phyloP scores from a whole-genome alignment of 2,797 vertebrate genomes.

The Botia almorhae region DNA sequence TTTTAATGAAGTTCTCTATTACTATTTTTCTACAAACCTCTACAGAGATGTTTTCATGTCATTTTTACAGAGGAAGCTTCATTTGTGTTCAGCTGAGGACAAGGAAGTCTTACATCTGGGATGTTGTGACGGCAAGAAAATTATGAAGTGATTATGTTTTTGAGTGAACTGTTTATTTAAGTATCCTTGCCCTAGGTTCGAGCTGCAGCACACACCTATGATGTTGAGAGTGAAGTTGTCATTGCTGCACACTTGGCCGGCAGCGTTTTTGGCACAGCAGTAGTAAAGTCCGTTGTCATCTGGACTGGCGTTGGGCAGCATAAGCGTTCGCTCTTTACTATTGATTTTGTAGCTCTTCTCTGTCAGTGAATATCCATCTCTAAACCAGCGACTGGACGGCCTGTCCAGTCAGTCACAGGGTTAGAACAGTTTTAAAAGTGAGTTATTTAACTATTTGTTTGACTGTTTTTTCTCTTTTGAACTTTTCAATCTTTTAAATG shows the following conservation, averaged over 20 bases:
- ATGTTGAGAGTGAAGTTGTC: conserved; percentile 83
- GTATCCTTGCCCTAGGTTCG: not conserved
- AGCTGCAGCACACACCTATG: conserved; percentile 70
- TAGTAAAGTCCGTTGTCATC: conserved; percentile 83
- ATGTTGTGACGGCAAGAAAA: too few species aligned
- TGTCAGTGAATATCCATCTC: conserved; percentile 71
- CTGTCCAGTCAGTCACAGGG: conserved; percentile 61
- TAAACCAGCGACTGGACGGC: conserved; percentile 84
- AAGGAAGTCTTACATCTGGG: too few species aligned
- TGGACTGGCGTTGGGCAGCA: conserved; percentile 72
- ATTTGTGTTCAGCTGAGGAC: too few species aligned
- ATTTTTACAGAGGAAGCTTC: too few species aligned
- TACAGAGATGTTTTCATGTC: too few species aligned
- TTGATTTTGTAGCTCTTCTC: conserved; percentile 78
- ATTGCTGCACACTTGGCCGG: conserved; percentile 80
- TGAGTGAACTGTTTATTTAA: not conserved
- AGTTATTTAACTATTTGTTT: not conserved
- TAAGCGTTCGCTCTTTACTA: conserved; percentile 84
- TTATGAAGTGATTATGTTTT: not conserved
- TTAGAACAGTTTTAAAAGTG: not conserved
- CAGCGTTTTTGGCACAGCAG: conserved; percentile 84
- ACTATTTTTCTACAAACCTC: too few species aligned
- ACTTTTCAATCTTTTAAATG: not conserved
- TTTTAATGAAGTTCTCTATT: too few species aligned
- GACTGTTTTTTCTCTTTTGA: too few species aligned